Percentiles rank a stretch among this genome's conserved stretches.
Evolutionary conservation across 2,797 vertebrate species (phyloP).

Genomic region (Spinus olivaceus): DNA sequence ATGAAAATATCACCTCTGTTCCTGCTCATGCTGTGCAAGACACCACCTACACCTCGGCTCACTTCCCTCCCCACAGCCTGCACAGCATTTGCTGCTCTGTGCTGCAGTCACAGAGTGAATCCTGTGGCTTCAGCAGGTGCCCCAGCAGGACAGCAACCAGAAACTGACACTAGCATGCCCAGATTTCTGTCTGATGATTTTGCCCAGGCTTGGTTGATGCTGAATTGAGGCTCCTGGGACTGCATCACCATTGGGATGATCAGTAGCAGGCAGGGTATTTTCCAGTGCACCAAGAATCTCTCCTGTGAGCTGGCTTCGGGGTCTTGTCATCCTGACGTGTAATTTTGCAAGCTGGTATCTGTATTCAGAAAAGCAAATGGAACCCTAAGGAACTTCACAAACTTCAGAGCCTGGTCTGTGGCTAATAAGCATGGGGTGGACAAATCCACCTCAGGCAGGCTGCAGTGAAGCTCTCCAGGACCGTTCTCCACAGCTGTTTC

Average conservation of each 20-base stretch:
- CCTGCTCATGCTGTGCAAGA: neutral
- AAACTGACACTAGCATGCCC: neutral
- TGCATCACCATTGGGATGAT: neutral
- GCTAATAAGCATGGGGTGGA: neutral
- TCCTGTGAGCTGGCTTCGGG: neutral
- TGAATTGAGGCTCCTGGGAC: neutral
- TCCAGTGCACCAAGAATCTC: neutral
- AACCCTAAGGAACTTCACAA: neutral
- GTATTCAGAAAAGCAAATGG: neutral
- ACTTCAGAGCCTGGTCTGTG: neutral
- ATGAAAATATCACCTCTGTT: neutral
- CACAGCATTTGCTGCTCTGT: neutral
- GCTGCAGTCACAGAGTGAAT: neutral
- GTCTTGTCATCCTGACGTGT: neutral
- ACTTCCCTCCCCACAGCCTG: neutral
- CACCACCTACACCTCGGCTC: neutral
- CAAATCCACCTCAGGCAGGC: neutral
- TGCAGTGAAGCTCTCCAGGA: neutral
- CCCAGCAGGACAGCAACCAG: neutral
- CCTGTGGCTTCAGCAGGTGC: neutral
- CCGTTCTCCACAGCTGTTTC: neutral
- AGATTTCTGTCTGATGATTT: neutral
- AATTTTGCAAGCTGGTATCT: neutral
- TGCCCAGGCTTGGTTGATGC: neutral
- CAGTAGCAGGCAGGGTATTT: neutral